A percentile compares a stretch with the other conserved stretches of the same genome.
These are phyloP conservation scores for Ruditapes philippinarum DNA, from an alignment of 1,140 invertebrate genomes.

Conservation along the genomic window DNA sequence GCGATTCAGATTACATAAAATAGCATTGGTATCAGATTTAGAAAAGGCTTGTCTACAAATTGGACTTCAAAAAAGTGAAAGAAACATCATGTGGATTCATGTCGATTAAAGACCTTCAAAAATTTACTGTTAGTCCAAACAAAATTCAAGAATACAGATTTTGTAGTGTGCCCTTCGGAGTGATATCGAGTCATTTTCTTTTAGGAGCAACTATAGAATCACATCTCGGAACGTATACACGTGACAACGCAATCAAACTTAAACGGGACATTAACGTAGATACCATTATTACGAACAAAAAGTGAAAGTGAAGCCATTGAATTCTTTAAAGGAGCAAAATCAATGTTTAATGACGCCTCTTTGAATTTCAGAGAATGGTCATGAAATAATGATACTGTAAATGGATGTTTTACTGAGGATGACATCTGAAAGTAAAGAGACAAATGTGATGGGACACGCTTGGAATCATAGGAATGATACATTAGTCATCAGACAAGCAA, in stretches of 20 bases:
- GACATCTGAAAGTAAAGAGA: not conserved
- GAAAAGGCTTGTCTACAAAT: too few relatives aligned
- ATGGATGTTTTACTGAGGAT: not conserved
- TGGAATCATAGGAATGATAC: slow-evolving; percentile 53
- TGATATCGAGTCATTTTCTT: slow-evolving; percentile 37
- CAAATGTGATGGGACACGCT: slow-evolving; percentile 52
- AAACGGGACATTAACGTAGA: not conserved
- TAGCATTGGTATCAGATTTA: too few relatives aligned
- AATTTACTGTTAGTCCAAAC: not conserved
- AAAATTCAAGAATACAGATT: slow-evolving; percentile 41
- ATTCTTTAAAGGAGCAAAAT: not conserved
- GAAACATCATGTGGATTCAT: too few relatives aligned
- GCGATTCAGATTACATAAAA: too few relatives aligned
- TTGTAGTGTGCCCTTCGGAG: slow-evolving; percentile 35
- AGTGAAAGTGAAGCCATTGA: not conserved
- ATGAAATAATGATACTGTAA: not conserved
- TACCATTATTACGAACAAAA: not conserved
- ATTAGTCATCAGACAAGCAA: slow-evolving; percentile 28
- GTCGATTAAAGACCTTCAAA: too few relatives aligned
- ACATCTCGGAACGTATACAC: slow-evolving; percentile 5
- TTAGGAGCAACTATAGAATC: slow-evolving; percentile 29
- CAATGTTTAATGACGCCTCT: slow-evolving; percentile 2
- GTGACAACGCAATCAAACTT: not conserved
- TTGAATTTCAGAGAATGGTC: slow-evolving; percentile 41
- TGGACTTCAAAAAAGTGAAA: too few relatives aligned